Evolutionary conservation across 2,888 invertebrate genomes (phyloP), one percentile per base, ranked within the genome.

Genomic region (Euplagia quadripunctaria): DNA sequence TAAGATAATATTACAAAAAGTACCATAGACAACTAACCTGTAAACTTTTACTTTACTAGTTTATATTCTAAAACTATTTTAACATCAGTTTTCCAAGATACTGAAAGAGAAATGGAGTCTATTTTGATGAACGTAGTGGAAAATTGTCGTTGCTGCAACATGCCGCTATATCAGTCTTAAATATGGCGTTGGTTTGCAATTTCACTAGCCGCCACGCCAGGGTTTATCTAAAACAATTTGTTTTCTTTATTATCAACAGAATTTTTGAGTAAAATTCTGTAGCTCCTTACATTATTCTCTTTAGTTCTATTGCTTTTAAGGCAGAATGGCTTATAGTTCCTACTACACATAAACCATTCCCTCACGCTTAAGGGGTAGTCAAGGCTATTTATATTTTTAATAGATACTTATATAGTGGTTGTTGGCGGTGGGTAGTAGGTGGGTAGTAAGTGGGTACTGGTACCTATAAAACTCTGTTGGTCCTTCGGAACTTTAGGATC

Each of bases 111-210:
- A 82, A 86, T 86, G 76, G 78, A 52, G 78, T 79, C 64, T 77
- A 55, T 73, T 46, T 72, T 79, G 80, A 86, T 74, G 74, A 84
- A 87, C 81, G 83, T 87, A 85, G 87, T 79, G 87, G 84, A 85
- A 87, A 87, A 87, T 87, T 86, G 87, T 82, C 79, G 77, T 52
- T 74, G 71, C 70, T 79, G 79, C 80, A 79, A 63, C 66, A 67
- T 20, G 42, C 61, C 16, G 55, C 70, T 79, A 72, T 74, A 79
- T 80, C 74, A 73, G 61, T 58, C 70, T 83, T 79, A 73, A 73
- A 82, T 75, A 74, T 70, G 43, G 64, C 4, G 16, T 72, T 77
- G 70, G 68, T 72, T 76, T 78, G 70, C 68, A 42, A 69, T 71
- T 79, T 46, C 41, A 71, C 77, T 75, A 68, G 61, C 46, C 16